A percentile compares a stretch with the other conserved stretches of the same genome.
Conservation (phyloP, 2,888 invertebrate genomes). For the Hemaris fuciformis region DNA sequence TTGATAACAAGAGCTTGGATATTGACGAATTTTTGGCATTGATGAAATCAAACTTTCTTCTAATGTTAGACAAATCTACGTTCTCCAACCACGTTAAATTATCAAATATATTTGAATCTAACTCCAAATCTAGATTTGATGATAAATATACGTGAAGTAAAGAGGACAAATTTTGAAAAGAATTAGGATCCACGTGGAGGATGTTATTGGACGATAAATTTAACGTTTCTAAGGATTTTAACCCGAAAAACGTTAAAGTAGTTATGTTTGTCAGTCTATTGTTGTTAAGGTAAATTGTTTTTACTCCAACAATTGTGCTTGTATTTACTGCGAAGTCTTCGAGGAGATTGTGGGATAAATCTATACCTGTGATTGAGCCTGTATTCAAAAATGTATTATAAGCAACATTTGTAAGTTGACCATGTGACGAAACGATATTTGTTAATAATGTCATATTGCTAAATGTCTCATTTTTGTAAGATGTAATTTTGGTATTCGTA, state of each 20-base stretch:
- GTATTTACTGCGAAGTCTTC: conserved; percentile 17
- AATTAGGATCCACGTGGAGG: conserved; percentile 7
- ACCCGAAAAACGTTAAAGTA: conserved; percentile 15
- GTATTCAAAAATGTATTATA: conserved; percentile 15
- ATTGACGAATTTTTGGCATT: conserved; percentile 7
- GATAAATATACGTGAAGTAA: conserved; percentile 15
- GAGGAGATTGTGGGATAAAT: conserved; percentile 21
- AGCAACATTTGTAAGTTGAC: conserved; percentile 14
- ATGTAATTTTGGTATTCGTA: conserved; percentile 14
- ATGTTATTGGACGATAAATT: conserved; percentile 19
- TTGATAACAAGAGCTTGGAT: conserved; percentile 9
- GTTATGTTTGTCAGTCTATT: conserved; percentile 18
- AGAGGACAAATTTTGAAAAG: conserved; percentile 12
- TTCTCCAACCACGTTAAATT: conserved; percentile 16
- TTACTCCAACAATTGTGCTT: conserved; percentile 9
- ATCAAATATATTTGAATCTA: conserved; percentile 14
- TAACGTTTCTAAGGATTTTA: conserved; percentile 9
- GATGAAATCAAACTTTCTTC: conserved; percentile 14
- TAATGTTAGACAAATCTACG: conserved; percentile 11
- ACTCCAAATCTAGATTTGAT: conserved; percentile 14
- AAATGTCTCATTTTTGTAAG: conserved; percentile 21
- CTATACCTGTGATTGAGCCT: conserved; percentile 14
- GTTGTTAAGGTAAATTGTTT: conserved; percentile 17
- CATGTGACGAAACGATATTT: conserved; percentile 14
- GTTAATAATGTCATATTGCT: conserved; percentile 12